A percentile compares a stretch with the other conserved stretches of the same genome.
phyloP scores from a whole-genome alignment of 2,797 vertebrate species.

The Antennarius maculatus region DNA sequence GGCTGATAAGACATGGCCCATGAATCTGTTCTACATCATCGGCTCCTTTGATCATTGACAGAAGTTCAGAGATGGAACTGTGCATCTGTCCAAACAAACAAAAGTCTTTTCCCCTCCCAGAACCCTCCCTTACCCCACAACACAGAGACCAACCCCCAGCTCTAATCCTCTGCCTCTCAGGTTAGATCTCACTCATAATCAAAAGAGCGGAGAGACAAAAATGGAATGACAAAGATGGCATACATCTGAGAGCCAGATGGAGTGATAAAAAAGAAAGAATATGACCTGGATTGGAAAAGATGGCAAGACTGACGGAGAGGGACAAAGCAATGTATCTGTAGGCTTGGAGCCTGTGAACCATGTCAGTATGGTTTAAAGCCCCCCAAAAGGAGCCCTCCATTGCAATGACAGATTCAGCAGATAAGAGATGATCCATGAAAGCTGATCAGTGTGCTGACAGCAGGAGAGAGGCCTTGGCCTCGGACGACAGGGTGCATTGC shows the following conservation, averaged over 20 bases:
- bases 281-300: constrained; percentile 49
- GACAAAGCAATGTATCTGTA: constrained; percentile 64
- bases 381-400: constrained; percentile 71
- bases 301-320: constrained; percentile 38
- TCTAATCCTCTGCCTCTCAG: constrained; percentile 58
- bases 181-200: constrained; percentile 65
- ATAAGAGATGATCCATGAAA: constrained; percentile 83
- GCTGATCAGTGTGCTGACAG: constrained; percentile 79
- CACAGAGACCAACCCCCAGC: constrained; percentile 32
- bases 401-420: constrained; percentile 82
- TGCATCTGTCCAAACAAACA: constrained; percentile 95
- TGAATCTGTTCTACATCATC: constrained; percentile 98
- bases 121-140: constrained; percentile 45
- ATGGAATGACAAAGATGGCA: constrained; percentile 44
- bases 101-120: constrained; percentile 74
- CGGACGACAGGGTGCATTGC: constrained; percentile 72
- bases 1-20: constrained; percentile 95
- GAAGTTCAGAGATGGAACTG: constrained; percentile 91
- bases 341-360: constrained; percentile 69
- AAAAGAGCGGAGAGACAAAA: constrained; percentile 51
- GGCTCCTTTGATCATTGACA: constrained; percentile 94
- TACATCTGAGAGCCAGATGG: constrained; percentile 49
- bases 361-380: constrained; percentile 76
- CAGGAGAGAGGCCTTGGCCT: constrained; percentile 76
- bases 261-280: constrained; percentile 53